Evolutionary conservation across 2,888 invertebrate genomes (phyloP), one percentile per base, ranked within the genome.

Genomic region (Drosophila stalkeri): DNA sequence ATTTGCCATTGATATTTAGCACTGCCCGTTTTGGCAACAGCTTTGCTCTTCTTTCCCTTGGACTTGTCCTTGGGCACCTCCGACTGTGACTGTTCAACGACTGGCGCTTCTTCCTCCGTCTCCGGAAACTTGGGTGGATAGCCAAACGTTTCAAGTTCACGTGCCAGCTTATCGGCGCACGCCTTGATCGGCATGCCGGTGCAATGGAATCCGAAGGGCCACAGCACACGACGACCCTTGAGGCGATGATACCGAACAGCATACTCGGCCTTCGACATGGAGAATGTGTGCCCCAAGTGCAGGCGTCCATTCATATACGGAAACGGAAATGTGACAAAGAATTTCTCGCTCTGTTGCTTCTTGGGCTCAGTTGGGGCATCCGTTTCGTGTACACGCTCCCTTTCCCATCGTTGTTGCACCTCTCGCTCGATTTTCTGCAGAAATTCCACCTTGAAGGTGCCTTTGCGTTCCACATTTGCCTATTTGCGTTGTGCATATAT

Each of bases 171-270:
- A 93, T 99, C 99, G 16, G 99, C 98, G 94, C 99, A 99, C 0
- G 99, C 99, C 93, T 99, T 99, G 72, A 99, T 99, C 0, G 99
- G 99, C 99, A 99, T 99, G 52, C 99, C 99, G 27, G 99, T 99
- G 91, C 99, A 99, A 93, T 99, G 99, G 86, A 99, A 97, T 4
- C 98, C 99, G 94, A 99, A 99, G 16, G 99, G 99, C 93, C 99
- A 99, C 11, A 99, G 94, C 14, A 97, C 97, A 87, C 95, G 95
- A 91, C 97, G 98, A 0, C 99, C 99, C 93, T 97, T 96, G 59
- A 99, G 93, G n/a, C 99, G 95, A 78, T 99, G 95, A 92, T 97
- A 99, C 54, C 99, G 96, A 64, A 96, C 95, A 16, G 98, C 96
- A 95, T 98, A 99, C 97, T 99, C 99, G 92, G 98, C 98, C 94